phyloP scores from a whole-genome alignment of 2,113 vertebrate species.

The Colaptes auratus region DNA sequence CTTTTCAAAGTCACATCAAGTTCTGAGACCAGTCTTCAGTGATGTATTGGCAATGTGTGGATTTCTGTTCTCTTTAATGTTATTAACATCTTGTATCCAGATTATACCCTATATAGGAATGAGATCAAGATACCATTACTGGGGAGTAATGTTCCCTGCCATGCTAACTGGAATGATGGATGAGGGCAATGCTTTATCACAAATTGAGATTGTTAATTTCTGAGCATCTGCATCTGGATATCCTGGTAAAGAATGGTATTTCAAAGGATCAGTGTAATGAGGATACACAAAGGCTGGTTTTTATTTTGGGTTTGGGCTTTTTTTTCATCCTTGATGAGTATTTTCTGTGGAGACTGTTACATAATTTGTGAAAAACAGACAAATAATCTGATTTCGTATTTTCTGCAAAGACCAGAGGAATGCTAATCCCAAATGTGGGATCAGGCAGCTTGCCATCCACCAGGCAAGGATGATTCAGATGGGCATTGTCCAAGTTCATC shows the following conservation, averaged over 20 bases:
- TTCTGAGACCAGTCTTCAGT: not conserved
- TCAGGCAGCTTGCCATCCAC: not conserved
- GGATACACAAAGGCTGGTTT: not conserved
- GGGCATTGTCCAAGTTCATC: not conserved
- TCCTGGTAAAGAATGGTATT: not conserved
- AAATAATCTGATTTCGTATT: not conserved
- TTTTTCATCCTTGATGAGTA: not conserved
- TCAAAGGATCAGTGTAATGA: slow-evolving; percentile 31
- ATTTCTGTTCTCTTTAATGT: not conserved
- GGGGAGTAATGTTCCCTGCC: not conserved
- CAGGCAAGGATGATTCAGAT: not conserved
- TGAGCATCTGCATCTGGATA: slow-evolving; percentile 17
- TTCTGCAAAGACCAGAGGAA: not conserved
- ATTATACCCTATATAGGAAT: not conserved
- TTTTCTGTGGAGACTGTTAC: slow-evolving; percentile 10
- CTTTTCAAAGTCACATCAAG: not conserved
- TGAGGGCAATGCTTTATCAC: not conserved
- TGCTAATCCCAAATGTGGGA: not conserved
- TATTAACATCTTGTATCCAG: not conserved
- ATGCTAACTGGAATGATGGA: not conserved
- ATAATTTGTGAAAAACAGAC: slow-evolving; percentile 4
- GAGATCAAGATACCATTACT: not conserved
- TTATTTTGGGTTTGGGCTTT: too few relatives aligned
- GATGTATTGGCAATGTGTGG: not conserved
- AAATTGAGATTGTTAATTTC: slow-evolving; percentile 13